These are phyloP conservation scores for Thalassoma bifasciatum DNA, from an alignment of 2,113 vertebrate genomes.

Conservation along the genomic window DNA sequence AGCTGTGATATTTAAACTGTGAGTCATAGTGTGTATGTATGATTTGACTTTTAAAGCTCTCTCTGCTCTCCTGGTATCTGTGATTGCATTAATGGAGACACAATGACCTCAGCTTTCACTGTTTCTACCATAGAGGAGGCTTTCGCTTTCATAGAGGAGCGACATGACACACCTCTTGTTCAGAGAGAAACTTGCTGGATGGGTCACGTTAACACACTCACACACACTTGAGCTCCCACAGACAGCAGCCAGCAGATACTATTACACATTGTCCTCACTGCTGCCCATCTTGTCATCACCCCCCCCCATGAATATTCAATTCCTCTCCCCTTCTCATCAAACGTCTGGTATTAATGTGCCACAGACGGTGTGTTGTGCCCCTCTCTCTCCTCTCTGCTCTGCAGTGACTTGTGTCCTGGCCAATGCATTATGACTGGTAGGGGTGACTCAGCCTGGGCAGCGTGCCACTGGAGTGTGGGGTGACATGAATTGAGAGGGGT, in stretches of 20 bases:
- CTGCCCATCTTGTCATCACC: slow-evolving; percentile 59
- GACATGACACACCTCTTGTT: slow-evolving; percentile 67
- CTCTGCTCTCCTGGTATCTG: slow-evolving; percentile 30
- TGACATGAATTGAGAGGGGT: slow-evolving; percentile 41
- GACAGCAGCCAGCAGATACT: slow-evolving; percentile 62
- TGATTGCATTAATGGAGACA: slow-evolving; percentile 44
- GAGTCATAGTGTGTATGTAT: slow-evolving; percentile 2
- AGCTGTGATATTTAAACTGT: slow-evolving; percentile 3
- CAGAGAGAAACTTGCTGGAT: slow-evolving; percentile 63
- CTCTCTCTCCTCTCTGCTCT: slow-evolving; percentile 16
- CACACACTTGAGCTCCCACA: slow-evolving; percentile 24
- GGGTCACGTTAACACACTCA: slow-evolving; percentile 33
- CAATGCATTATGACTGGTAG: slow-evolving; percentile 58
- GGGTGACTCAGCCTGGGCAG: slow-evolving; percentile 61
- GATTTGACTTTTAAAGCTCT: slow-evolving; percentile 26
- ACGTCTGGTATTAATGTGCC: slow-evolving; percentile 64
- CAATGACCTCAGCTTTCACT: slow-evolving; percentile 48
- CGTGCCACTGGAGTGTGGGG: slow-evolving; percentile 43
- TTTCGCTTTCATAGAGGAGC: slow-evolving; percentile 66
- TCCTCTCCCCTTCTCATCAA: slow-evolving; percentile 54
- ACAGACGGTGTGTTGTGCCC: slow-evolving; percentile 45
- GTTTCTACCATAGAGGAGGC: slow-evolving; percentile 53
- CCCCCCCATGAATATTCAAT: slow-evolving; percentile 77
- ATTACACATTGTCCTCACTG: slow-evolving; percentile 54
- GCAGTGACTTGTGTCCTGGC: slow-evolving; percentile 59